Evolutionary conservation across 2,797 vertebrate species (phyloP), one percentile per base, ranked within the genome.

Genomic region (Argyrosomus regius): DNA sequence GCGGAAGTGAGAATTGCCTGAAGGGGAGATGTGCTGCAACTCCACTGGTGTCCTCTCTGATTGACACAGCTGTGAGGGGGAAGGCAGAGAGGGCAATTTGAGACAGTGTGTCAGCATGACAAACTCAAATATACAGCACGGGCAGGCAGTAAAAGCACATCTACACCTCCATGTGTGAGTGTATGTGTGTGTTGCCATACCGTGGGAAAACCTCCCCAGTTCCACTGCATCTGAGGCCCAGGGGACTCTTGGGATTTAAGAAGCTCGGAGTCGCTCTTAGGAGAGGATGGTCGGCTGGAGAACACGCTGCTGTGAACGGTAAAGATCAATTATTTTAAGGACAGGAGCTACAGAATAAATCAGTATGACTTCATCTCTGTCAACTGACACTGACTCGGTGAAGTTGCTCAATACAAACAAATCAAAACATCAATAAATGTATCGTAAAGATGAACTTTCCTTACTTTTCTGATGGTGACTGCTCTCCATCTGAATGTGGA

Each of bases 181-280:
- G 48, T 41, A 31, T 46, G 24, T 50, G 10, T 41, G 9, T 49
- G 18, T 41, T 50, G 28, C 1, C 52, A 68, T 84, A 99, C 98
- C 94, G 93, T 95, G 12, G 98, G 98, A 81, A 99, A 96, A 54
- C 88, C 96, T 56, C 98, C 98, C 98, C 98, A 99, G 91, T 92
- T 93, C 98, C 98, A 99, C 86, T 97, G 95, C 89, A 99, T 90
- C 59, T 93, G 95, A 73, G 96, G 96, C 59, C 96, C 96, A 31
- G 91, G 69, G n/a, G 89, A 87, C 77, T 96, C 96, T 0, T 91
- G 92, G 0, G 75, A 60, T 91, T 94, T 96, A 18, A 97, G 88
- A 73, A 99, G 93, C 90, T 99, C 98, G 0, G 98, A 99, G 92
- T 99, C 98, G 17, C 98, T 99, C 93, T 94, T 98, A 2, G 96